Evolutionary conservation across 2,797 vertebrate genomes (phyloP).

Genomic region (Paedocypris micromegethes): DNA sequence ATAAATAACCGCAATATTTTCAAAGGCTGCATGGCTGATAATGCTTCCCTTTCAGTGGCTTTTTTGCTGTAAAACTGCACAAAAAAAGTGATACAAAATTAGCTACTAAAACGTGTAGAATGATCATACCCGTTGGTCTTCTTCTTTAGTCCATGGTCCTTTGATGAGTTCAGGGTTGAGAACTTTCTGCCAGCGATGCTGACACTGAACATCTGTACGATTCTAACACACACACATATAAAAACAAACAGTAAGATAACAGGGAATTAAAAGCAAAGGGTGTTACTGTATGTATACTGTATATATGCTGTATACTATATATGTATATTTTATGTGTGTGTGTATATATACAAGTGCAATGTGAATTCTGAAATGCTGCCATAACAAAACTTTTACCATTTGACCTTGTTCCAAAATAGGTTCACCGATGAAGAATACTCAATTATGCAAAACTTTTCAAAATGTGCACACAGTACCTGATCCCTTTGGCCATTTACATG

Average conservation of each 20-base stretch:
- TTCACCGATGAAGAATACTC: conserved; percentile 43
- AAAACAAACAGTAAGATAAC: conserved; percentile 9
- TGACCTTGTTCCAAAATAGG: conserved; percentile 33
- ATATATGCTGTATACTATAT: neutral
- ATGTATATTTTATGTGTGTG: conserved; percentile 30
- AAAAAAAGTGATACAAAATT: too few species aligned
- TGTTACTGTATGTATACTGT: neutral
- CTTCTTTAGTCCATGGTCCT: conserved; percentile 98
- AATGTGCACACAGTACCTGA: conserved; percentile 43
- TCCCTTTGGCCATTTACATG: conserved; percentile 47
- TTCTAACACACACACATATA: conserved; percentile 68
- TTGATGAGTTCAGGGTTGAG: conserved; percentile 98
- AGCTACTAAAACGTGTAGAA: neutral
- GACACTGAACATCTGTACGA: conserved; percentile 96
- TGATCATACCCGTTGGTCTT: conserved; percentile 86
- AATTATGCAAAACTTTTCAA: conserved; percentile 48
- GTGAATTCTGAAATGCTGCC: conserved; percentile 46
- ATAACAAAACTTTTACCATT: conserved; percentile 9
- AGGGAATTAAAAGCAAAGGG: conserved; percentile 13
- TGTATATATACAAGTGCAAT: conserved; percentile 37
- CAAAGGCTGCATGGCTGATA: too few species aligned
- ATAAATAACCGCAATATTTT: too few species aligned
- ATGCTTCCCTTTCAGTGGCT: too few species aligned
- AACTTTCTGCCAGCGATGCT: conserved; percentile 98
- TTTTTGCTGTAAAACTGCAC: too few species aligned